Evolutionary conservation across 2,113 vertebrate genomes (phyloP), one percentile per base, ranked within the genome.

Genomic region (Eolophus roseicapilla): DNA sequence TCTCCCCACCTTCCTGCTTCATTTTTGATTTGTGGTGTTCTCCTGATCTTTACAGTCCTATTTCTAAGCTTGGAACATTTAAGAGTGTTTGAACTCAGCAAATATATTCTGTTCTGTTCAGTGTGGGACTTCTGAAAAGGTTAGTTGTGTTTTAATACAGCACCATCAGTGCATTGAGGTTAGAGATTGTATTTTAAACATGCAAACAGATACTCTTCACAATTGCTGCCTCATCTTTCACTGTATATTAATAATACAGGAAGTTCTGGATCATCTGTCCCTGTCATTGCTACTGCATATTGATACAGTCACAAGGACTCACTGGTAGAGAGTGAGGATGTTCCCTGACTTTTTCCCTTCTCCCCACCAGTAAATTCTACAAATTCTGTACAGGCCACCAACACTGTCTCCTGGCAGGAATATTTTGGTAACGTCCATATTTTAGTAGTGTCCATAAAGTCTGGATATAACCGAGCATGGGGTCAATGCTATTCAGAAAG

Each of bases 191-290:
- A 10, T 65, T 93, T 93, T 96, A 92, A 94, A 92, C 73, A 92
- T 90, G 90, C 65, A 92, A 92, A 77, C 93, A 93, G 94, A 92
- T 50, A 79, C 62, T 96, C 93, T 94, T 62, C 73, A 91, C 84
- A 92, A 91, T 64, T 91, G 79, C 86, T 95, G 65, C 73, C 73
- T 93, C 93, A 94, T 96, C 88, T 95, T 94, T 90, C 95, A 84
- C 85, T 4, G 15, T 87, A 9, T 93, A 77, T 96, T 95, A 95
- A 95, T 95, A 95, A 97, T 90, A 80, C 73, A 94, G 74, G 59
- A 53, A 91, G 69, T 94, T 93, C 82, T 74, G 64, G 94, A 94
- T 97, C 82, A 87, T 96, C 83, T 96, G 69, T 93, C 86, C 81
- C 80, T 97, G 95, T 85, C 95, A 39, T 17, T 82, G 91, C 64